Conservation (phyloP, 2,113 vertebrate species). For the Phyllostomus discolor region DNA sequence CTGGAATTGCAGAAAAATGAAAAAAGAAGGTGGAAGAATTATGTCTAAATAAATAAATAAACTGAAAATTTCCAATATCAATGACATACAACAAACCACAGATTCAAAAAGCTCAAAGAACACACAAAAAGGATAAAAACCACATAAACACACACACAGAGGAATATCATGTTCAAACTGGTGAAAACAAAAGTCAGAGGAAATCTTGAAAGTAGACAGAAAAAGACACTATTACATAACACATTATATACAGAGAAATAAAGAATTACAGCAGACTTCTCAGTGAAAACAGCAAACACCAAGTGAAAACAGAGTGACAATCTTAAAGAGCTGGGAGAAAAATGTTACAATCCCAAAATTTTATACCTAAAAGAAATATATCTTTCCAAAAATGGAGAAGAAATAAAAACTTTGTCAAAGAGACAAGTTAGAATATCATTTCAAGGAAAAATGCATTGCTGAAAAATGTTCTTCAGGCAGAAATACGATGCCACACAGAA, state of each 20-base stretch:
- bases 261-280: neutral
- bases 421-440: neutral
- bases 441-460: neutral
- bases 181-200: neutral
- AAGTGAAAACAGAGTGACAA: neutral
- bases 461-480: neutral
- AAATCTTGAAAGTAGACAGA: neutral
- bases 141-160: neutral
- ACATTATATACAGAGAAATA: neutral
- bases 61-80: neutral
- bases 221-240: neutral
- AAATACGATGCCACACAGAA: neutral
- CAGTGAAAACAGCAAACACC: neutral
- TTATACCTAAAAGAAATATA: neutral
- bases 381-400: neutral
- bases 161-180: neutral
- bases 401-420: neutral
- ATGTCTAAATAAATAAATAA: neutral
- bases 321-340: neutral
- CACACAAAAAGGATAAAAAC: neutral
- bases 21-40: neutral
- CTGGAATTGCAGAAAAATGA: neutral
- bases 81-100: neutral
- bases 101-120: neutral
- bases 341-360: neutral